A percentile compares a stretch with the other conserved stretches of the same genome.
These are phyloP conservation scores for Invenusta paracnida DNA, from an alignment of 2,888 invertebrate genomes.

Conservation along the genomic window DNA sequence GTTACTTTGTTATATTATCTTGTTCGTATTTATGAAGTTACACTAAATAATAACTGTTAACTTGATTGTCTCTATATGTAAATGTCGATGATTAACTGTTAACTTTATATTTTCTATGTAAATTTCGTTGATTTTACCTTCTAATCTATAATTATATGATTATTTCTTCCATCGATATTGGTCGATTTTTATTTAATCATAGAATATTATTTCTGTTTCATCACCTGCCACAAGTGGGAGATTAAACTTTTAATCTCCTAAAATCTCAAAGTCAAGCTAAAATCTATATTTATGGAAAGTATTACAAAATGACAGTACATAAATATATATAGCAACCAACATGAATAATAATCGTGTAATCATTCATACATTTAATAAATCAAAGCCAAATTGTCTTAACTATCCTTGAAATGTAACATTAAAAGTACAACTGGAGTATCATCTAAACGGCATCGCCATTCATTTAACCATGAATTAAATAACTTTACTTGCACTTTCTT, in stretches of 20 bases:
- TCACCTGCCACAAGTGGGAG: constrained; percentile 19
- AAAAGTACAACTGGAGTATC: not conserved
- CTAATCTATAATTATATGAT: too few species aligned
- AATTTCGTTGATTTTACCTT: too few species aligned
- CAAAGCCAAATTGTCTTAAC: not conserved
- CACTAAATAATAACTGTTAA: too few species aligned
- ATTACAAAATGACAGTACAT: not conserved
- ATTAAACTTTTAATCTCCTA: constrained; percentile 16
- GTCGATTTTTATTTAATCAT: constrained; percentile 17
- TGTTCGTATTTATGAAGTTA: too few species aligned
- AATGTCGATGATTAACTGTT: too few species aligned
- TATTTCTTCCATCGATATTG: constrained; percentile 23
- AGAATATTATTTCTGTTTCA: constrained; percentile 10
- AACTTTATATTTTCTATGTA: too few species aligned
- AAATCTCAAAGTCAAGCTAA: constrained; percentile 7
- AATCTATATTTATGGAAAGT: not conserved
- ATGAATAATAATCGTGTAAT: not conserved
- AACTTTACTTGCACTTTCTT: not conserved
- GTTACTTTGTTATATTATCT: too few species aligned
- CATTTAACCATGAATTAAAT: not conserved
- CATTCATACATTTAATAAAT: not conserved
- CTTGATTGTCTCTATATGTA: too few species aligned
- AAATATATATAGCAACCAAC: not conserved
- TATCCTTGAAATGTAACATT: not conserved
- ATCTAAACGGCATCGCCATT: too few species aligned